phyloP scores from a whole-genome alignment of 2,797 vertebrate species.

The Aeoliscus strigatus region DNA sequence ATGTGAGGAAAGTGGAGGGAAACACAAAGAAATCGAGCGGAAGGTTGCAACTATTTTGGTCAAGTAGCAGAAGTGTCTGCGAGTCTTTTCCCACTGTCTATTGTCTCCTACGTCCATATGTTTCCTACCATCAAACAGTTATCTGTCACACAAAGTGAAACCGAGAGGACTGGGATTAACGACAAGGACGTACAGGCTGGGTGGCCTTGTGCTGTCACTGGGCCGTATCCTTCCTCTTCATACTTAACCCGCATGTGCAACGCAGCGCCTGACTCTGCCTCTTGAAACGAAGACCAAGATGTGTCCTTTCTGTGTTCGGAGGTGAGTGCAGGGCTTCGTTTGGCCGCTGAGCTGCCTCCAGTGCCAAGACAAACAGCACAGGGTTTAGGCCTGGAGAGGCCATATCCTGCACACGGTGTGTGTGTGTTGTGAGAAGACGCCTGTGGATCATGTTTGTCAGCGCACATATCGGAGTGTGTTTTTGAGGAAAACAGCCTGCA shows the following conservation, averaged over 20 bases:
- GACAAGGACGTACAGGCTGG: conserved; percentile 14
- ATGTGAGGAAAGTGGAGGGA: conserved; percentile 9
- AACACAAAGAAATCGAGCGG: too few relatives aligned
- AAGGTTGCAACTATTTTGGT: conserved; percentile 11
- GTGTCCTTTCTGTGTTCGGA: conserved; percentile 23
- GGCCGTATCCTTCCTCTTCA: conserved; percentile 44
- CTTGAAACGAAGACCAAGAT: conserved; percentile 26
- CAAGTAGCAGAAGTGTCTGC: conserved; percentile 10
- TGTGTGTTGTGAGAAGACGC: background rate
- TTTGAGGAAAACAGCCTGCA: conserved; percentile 1
- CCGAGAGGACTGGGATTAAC: conserved; percentile 24
- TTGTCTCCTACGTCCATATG: conserved; percentile 63
- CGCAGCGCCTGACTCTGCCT: conserved; percentile 11
- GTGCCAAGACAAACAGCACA: conserved; percentile 58
- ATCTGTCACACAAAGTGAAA: conserved; percentile 34
- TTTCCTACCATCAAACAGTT: conserved; percentile 51
- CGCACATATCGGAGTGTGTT: conserved; percentile 5
- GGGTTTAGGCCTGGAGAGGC: conserved; percentile 55
- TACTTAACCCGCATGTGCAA: conserved; percentile 6
- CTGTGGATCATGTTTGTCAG: conserved; percentile 2
- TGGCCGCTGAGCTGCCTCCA: conserved; percentile 33
- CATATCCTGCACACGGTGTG: conserved; percentile 55
- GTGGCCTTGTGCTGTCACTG: conserved; percentile 37
- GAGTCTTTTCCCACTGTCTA: conserved; percentile 39
- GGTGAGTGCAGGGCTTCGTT: conserved; percentile 9